Conservation (phyloP, 2,888 invertebrate species). For the Julus scandinavius region DNA sequence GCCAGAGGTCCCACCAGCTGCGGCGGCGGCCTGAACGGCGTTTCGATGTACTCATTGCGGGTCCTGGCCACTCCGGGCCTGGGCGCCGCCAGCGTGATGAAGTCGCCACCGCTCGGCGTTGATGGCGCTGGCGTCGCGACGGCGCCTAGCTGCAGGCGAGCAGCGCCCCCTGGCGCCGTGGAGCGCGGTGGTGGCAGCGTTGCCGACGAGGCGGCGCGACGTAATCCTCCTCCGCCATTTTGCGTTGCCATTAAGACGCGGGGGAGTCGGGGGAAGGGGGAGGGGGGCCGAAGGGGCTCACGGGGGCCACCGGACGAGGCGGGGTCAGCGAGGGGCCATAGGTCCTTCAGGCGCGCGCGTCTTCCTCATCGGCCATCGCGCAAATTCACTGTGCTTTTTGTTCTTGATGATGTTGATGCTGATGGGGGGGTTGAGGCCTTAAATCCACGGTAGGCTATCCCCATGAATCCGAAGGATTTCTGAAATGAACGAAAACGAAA, state of each 20-base stretch:
- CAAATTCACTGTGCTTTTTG: too few species aligned
- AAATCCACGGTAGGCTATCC: conserved; percentile 26
- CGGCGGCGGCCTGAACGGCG: conserved; percentile 73
- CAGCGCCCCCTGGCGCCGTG: conserved; percentile 65
- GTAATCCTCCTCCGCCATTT: conserved; percentile 59
- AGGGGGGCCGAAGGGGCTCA: conserved; percentile 60
- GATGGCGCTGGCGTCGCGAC: conserved; percentile 49
- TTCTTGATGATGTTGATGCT: not conserved
- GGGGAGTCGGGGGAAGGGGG: conserved; percentile 56
- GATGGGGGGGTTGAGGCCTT: not conserved
- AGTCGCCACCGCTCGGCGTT: conserved; percentile 61
- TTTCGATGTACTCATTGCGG: conserved; percentile 94
- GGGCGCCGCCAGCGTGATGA: conserved; percentile 74
- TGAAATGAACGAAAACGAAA: not conserved
- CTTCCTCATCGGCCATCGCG: conserved; percentile 21
- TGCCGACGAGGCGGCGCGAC: conserved; percentile 64
- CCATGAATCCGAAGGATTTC: not conserved
- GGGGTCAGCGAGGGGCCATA: conserved; percentile 11
- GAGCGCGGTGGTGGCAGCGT: conserved; percentile 58
- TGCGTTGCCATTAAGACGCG: conserved; percentile 59
- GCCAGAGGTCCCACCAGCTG: conserved; percentile 62
- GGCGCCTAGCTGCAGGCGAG: conserved; percentile 66
- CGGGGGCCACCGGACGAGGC: conserved; percentile 45
- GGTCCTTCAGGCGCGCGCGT: not conserved
- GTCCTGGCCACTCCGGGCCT: conserved; percentile 87